Evolutionary conservation across 2,888 invertebrate genomes (phyloP), one percentile per base, ranked within the genome.

Genomic region (Uropetala carovei): DNA sequence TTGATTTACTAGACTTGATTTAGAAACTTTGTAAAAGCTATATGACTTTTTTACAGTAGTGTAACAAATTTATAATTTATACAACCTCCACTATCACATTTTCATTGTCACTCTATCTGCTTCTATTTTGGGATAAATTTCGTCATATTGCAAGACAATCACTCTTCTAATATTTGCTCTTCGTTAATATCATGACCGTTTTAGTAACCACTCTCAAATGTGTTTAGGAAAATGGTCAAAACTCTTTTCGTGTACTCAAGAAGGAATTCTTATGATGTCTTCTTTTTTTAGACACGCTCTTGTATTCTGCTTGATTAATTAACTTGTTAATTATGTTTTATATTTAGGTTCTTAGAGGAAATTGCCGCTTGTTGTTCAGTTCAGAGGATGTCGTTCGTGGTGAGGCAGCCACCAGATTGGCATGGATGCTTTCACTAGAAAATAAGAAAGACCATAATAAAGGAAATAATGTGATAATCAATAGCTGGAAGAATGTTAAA

Each of bases 401-500:
- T 92, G 96, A 96, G 94, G 96, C 96, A 16, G 94, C 95, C 92
- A 95, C 95, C 18, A 94, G 96, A 92, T 93, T 96, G 75, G 95
- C 95, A 93, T 96, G 96, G 95, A 93, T 96, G 18, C 94, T 96
- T 68, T 95, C 95, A 1, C 94, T 95, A 92, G 96, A 96, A 94
- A 68, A 5, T 16, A 60, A 4, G n/a, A 43, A 89, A 30, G 56
- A 43, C 14, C 7, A 13, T 3, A 68, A 18, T 58, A 11, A 18
- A 7, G 89, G n/a, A 43, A 64, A 60, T 68, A 43, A 59, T 2
- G 43, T 43, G 1, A 64, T 89, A 58, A 64, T 56, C 43, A 18
- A 18, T 10, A 58, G 60, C 18, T 89, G 89, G 89, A 89, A 68
- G n/a, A 43, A 64, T 14, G 43, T 89, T 0, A 64, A 64, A 18